Base-by-base conservation (phyloP, 2,888 invertebrate genomes). In the Myopa testacea region DNA sequence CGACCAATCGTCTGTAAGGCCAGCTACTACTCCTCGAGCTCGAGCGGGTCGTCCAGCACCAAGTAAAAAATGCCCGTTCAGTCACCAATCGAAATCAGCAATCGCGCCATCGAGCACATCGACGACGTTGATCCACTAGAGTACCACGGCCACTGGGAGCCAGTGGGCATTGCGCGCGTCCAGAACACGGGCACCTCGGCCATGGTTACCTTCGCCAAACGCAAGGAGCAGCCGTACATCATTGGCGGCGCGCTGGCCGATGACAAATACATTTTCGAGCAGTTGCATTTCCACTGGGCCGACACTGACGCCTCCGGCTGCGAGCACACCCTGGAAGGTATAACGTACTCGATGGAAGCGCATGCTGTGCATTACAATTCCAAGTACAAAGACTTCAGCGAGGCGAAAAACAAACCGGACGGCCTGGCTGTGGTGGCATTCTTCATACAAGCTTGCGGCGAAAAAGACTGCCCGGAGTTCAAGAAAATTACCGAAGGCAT, bases 261-360 rank as follows among this genome's bases (percentile, higher is more conserved):
- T 12, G 92, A 93, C 73, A 92, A 92, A 79, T 94, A 93, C 84
- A 91, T 93, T 76, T 94, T 95, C 80, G 94, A 94, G 82, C 95
- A 95, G 86, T 90, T 95, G 87, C 95, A 95, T 88, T 95, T 95
- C 87, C 95, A 95, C 87, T 95, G 95, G 95, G 93, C 93, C 1
- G 93, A 93, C 37, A 92, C 92, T 73, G 93, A 94, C 83, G 93
- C 93, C 83, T 93, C 93, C 58, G 95, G 95, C 16, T 95, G 95
- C 83, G 95, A 95, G 86, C 95, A 95, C 85, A 93, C 93, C 52
- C 90, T 95, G 67, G 93, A 95, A 87, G 94, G 94, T 68, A 92
- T 87, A 77, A 93, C 94, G 80, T 94, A 92, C 83, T 94, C 94
- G 10, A 93, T 94, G 89, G 95, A 95, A 89, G 93, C 94, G 68